Evolutionary conservation across 2,113 vertebrate species (phyloP).

Genomic region (Podarcis raffonei): DNA sequence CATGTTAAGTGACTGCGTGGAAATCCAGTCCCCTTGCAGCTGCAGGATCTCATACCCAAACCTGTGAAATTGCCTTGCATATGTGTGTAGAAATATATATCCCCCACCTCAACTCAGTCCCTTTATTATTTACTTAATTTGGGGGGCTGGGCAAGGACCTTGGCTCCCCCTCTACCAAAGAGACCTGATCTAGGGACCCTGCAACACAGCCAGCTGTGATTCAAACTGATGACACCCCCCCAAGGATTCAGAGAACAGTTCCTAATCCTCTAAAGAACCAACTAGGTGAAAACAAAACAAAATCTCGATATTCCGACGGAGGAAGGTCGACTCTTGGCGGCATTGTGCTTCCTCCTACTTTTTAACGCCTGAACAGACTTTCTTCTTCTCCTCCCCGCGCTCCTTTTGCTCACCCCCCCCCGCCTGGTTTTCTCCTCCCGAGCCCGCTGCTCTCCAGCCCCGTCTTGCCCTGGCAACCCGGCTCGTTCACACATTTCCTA

Average conservation of each 20-base stretch:
- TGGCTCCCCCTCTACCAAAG: slow-evolving; percentile 60
- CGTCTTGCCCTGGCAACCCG: slow-evolving; percentile 62
- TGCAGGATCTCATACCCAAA: slow-evolving; percentile 66
- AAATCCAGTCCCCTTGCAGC: slow-evolving; percentile 57
- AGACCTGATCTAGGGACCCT: slow-evolving; percentile 73
- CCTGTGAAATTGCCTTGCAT: slow-evolving; percentile 64
- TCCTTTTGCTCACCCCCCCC: slow-evolving; percentile 66
- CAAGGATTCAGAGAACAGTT: slow-evolving; percentile 68
- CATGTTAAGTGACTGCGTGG: slow-evolving; percentile 40
- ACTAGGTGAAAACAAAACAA: no score
- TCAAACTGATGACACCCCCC: slow-evolving; percentile 77
- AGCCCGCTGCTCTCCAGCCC: slow-evolving; percentile 50
- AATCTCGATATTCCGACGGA: slow-evolving; percentile 39
- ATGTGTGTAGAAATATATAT: slow-evolving; percentile 15
- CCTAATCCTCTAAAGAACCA: not conserved
- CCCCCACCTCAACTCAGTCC: slow-evolving; percentile 33
- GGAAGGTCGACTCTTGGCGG: slow-evolving; percentile 59
- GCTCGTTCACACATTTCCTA: slow-evolving; percentile 66
- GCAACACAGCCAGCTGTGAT: slow-evolving; percentile 75
- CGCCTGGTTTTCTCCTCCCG: slow-evolving; percentile 41
- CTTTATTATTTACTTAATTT: slow-evolving; percentile 30
- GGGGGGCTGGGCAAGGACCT: slow-evolving; percentile 37
- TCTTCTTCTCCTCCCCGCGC: slow-evolving; percentile 28
- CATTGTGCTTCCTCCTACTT: slow-evolving; percentile 51
- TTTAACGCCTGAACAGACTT: slow-evolving; percentile 55